Conservation (phyloP, 2,797 vertebrate species). For the Geotrypetes seraphini region DNA sequence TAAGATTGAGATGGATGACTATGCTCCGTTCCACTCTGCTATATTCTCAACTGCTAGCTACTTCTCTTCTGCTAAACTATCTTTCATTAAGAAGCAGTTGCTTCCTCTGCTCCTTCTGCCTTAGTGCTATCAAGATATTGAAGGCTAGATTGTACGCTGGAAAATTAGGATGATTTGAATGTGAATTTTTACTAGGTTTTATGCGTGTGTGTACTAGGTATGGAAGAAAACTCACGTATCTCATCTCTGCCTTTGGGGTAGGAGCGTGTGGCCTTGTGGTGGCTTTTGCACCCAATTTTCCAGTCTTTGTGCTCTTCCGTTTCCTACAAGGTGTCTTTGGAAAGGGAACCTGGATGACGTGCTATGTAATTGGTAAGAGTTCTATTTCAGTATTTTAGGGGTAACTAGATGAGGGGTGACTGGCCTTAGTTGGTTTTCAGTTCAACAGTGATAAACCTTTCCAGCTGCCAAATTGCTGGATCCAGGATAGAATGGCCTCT, state of each 20-base stretch:
- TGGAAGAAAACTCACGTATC: slow-evolving; percentile 75
- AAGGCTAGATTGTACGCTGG: no score
- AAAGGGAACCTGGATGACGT: slow-evolving; percentile 87
- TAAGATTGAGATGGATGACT: no score
- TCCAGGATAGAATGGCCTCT: no score
- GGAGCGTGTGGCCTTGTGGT: slow-evolving; percentile 74
- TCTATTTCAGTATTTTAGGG: not conserved
- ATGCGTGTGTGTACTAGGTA: slow-evolving; percentile 63
- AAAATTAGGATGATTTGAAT: not conserved
- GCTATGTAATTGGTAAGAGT: slow-evolving; percentile 81
- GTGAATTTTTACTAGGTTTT: not conserved
- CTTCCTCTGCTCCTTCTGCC: no score
- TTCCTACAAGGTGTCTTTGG: slow-evolving; percentile 79
- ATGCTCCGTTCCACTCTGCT: no score
- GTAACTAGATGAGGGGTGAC: not conserved
- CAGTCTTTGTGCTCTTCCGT: slow-evolving; percentile 75
- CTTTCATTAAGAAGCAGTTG: no score
- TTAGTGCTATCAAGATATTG: no score
- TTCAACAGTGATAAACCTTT: not conserved
- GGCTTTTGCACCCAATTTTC: slow-evolving; percentile 76
- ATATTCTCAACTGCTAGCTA: no score
- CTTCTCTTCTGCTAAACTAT: no score
- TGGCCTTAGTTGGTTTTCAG: no score
- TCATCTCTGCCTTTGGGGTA: slow-evolving; percentile 73
- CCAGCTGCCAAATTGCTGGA: no score